Conservation (phyloP, 1,140 invertebrate species). For the Trachymyrmex septentrionalis region DNA sequence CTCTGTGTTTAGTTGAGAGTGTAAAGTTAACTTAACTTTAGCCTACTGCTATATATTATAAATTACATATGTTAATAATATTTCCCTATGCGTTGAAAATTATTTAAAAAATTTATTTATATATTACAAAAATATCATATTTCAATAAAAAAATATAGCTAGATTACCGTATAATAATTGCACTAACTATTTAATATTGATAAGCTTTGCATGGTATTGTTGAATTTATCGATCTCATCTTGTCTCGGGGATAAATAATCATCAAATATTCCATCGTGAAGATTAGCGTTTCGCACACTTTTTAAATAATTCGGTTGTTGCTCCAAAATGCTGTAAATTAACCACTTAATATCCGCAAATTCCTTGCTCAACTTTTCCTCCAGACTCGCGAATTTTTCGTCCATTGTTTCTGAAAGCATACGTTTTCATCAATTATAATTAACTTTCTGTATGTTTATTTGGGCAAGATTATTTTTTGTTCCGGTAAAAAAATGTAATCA, state of each 20-base stretch:
- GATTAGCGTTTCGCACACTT: constrained; percentile 17
- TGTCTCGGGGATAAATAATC: constrained; percentile 58
- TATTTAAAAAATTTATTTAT: neutral
- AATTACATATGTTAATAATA: neutral
- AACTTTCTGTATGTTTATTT: neutral
- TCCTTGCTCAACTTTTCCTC: constrained; percentile 66
- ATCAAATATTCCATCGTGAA: neutral
- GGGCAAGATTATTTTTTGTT: neutral
- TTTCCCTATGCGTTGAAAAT: neutral
- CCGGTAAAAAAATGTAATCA: constrained; percentile 17
- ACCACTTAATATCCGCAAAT: constrained; percentile 65
- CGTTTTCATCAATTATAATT: constrained; percentile 27
- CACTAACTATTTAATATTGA: constrained; percentile 70
- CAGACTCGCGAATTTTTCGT: constrained; percentile 71
- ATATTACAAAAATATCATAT: neutral
- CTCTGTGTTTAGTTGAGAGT: neutral
- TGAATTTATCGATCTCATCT: constrained; percentile 71
- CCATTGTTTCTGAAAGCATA: constrained; percentile 74
- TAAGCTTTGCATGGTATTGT: constrained; percentile 67
- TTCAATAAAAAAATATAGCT: neutral
- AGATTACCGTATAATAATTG: constrained; percentile 1
- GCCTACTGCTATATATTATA: neutral
- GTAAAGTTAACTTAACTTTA: constrained; percentile 43
- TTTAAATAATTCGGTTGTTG: constrained; percentile 1
- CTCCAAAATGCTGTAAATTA: constrained; percentile 49